These are phyloP conservation scores for Phalera bucephala DNA, from an alignment of 2,888 invertebrate genomes.

Conservation along the genomic window DNA sequence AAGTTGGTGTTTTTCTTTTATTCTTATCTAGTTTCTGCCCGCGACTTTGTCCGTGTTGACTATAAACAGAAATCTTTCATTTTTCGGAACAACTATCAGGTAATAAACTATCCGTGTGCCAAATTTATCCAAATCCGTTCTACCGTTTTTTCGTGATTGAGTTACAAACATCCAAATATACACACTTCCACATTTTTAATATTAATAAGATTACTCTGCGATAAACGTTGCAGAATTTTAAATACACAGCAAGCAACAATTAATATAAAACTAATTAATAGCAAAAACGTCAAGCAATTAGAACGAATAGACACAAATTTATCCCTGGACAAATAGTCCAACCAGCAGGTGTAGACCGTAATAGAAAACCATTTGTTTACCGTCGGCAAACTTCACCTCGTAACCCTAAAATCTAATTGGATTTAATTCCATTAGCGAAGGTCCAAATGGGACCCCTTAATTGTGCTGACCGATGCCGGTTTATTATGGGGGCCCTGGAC, in stretches of 20 bases:
- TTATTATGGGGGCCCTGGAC: constrained; percentile 58
- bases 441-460: constrained; percentile 77
- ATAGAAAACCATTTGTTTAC: constrained; percentile 76
- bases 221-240: constrained; percentile 3
- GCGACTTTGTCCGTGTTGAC: too few relatives aligned
- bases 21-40: too few relatives aligned
- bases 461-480: constrained; percentile 76
- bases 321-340: constrained; percentile 56
- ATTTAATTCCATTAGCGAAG: constrained; percentile 81
- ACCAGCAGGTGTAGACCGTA: constrained; percentile 68
- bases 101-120: too few relatives aligned
- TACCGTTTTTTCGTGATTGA: too few relatives aligned
- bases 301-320: constrained; percentile 52
- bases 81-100: too few relatives aligned
- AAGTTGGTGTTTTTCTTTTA: too few relatives aligned
- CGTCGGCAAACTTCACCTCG: constrained; percentile 77
- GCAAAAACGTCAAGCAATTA: constrained; percentile 46
- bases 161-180: too few relatives aligned
- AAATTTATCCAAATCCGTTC: too few relatives aligned
- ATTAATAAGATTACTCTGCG: too few relatives aligned
- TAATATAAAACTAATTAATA: constrained; percentile 44
- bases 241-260: constrained; percentile 24
- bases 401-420: constrained; percentile 82
- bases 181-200: too few relatives aligned
- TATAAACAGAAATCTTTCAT: too few relatives aligned